These are phyloP conservation scores for Gnathochromis pfefferi DNA, from an alignment of 2,113 vertebrate genomes.

Conservation along the genomic window DNA sequence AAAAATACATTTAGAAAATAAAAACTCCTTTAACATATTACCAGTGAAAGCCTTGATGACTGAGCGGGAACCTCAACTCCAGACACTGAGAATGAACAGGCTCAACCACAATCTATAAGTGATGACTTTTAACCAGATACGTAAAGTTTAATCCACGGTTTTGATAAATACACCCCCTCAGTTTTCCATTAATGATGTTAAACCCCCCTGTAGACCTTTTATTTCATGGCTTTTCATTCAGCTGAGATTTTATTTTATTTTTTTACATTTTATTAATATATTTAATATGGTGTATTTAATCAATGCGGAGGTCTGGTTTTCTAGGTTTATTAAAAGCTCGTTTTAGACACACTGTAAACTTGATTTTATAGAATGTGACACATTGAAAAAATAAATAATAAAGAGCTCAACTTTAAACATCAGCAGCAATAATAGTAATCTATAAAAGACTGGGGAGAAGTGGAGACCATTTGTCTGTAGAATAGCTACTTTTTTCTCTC, in stretches of 20 bases:
- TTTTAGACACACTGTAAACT: not conserved
- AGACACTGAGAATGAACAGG: not conserved
- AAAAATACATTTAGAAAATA: not conserved
- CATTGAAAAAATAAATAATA: not conserved
- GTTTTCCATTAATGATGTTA: not conserved
- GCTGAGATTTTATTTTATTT: not conserved
- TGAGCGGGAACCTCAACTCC: not conserved
- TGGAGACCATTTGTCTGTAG: not conserved
- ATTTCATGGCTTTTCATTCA: not conserved
- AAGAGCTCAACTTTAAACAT: not conserved
- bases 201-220: not conserved
- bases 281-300: not conserved
- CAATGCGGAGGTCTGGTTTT: not conserved
- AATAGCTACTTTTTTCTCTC: not conserved
- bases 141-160: not conserved
- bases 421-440: not conserved
- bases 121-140: not conserved
- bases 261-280: not conserved
- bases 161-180: not conserved
- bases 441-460: not conserved
- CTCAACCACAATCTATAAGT: not conserved
- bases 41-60: not conserved
- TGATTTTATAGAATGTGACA: not conserved
- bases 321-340: not conserved
- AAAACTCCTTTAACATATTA: not conserved